Evolutionary conservation across 2,888 invertebrate species (phyloP).

Genomic region (Hydriomena furcata): DNA sequence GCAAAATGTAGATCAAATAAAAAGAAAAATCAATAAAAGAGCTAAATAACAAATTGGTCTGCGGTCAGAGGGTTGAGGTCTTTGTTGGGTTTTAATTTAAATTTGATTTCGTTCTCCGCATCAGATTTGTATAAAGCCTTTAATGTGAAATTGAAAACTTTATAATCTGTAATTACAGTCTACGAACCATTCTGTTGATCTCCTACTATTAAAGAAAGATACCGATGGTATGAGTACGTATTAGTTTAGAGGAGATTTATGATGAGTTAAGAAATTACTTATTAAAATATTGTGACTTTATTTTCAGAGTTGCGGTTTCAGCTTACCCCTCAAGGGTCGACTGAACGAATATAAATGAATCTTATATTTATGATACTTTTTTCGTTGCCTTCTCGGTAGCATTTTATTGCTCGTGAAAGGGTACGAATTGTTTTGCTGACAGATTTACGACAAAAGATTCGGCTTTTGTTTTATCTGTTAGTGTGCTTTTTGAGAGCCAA

Average conservation of each 20-base stretch:
- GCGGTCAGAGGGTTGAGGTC: constrained; percentile 62
- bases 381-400: constrained; percentile 74
- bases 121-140: constrained; percentile 32
- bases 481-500: constrained; percentile 60
- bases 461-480: constrained; percentile 77
- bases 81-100: constrained; percentile 74
- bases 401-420: constrained; percentile 83
- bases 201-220: neutral
- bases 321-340: constrained; percentile 65
- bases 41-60: constrained; percentile 66
- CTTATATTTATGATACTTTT: constrained; percentile 83
- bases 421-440: constrained; percentile 82
- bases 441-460: constrained; percentile 81
- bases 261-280: constrained; percentile 3
- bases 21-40: constrained; percentile 65
- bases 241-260: too few species aligned
- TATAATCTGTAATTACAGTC: neutral
- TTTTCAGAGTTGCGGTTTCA: constrained; percentile 57
- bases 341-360: constrained; percentile 82
- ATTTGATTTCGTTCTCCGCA: constrained; percentile 53
- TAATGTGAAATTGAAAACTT: constrained; percentile 7
- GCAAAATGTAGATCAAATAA: constrained; percentile 60
- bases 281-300: constrained; percentile 13
- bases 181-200: neutral
- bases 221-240: too few species aligned